Evolutionary conservation across 53 echinoderm and acorn worm species (phyloP), one percentile per base, ranked within the genome.

Genomic region (Arbacia lixula): DNA sequence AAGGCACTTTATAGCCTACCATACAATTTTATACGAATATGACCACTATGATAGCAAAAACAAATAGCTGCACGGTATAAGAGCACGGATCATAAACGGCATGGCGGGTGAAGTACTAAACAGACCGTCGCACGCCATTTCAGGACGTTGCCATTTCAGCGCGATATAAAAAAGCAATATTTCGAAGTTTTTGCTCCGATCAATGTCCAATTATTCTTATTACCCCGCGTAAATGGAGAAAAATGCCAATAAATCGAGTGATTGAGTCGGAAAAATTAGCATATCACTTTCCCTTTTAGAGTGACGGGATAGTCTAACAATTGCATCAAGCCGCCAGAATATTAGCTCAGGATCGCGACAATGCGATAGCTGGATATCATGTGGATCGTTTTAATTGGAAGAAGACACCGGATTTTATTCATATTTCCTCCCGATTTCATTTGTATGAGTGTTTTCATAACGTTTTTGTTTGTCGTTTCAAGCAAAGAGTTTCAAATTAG

Each of bases 161-260:
- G 74, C 3, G 30, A 74, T 52, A 69, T 43, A 69, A 69, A 62
- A 69, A 39, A n/a, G n/a, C n/a, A n/a, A 10, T 10, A 46, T n/a
- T 36, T 53, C 9, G 74, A 32, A 6, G 52, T 26, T 16, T 33
- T 53, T 11, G 1, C 74, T 32, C 30, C 78, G 78, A 77, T 77
- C 78, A 58, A 77, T 77, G 60, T 38, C 24, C 78, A 77, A 77
- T 77, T 77, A 77, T 77, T 60, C 56, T 58, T 77, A 77, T 77
- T 77, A 77, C 78, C 37, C 12, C 39, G 57, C 40, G 78, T 77
- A 77, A 77, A 43, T 41, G 78, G 60, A 49, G 41, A 77, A 38
- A 74, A 74, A 74, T 53, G 53, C 74, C 51, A 60, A 77, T 77
- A 77, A 77, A 77, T 74, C 49, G 74, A 56, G 78, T 17, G 58